Conservation (phyloP, 2,113 vertebrate species). For the Cettia cetti region DNA sequence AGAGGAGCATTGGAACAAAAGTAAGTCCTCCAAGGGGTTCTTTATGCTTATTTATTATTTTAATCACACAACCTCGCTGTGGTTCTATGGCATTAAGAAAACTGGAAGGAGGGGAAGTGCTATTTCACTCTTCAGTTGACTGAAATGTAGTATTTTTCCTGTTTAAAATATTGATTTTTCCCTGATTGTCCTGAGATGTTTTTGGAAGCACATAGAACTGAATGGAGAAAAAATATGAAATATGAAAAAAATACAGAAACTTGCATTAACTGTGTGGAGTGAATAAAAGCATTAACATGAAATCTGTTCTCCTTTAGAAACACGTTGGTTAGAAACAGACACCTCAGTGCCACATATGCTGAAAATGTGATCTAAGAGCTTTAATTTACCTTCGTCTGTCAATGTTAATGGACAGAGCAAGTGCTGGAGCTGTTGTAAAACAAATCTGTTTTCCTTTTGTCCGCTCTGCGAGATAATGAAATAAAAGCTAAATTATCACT, state of each 20-base stretch:
- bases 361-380: conserved; percentile 51
- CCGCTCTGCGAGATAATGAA: conserved; percentile 72
- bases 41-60: conserved; percentile 1
- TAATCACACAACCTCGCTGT: conserved; percentile 14
- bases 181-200: background rate
- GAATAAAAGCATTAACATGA: background rate
- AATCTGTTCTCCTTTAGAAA: background rate
- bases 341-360: conserved; percentile 13
- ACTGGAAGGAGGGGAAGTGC: background rate
- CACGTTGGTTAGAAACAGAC: background rate
- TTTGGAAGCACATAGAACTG: background rate
- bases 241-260: background rate
- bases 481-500: conserved; percentile 76
- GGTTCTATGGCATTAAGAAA: conserved; percentile 33
- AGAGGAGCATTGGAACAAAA: background rate
- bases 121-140: conserved; percentile 17
- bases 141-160: conserved; percentile 41
- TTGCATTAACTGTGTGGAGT: background rate
- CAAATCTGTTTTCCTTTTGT: conserved; percentile 71
- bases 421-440: conserved; percentile 62
- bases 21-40: background rate
- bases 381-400: conserved; percentile 61
- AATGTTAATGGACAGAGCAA: conserved; percentile 65
- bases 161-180: background rate
- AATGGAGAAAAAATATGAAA: background rate